A percentile compares a stretch with the other conserved stretches of the same genome.
phyloP scores from a whole-genome alignment of 2,797 vertebrate genomes.

The Triplophysa bombifrons region DNA sequence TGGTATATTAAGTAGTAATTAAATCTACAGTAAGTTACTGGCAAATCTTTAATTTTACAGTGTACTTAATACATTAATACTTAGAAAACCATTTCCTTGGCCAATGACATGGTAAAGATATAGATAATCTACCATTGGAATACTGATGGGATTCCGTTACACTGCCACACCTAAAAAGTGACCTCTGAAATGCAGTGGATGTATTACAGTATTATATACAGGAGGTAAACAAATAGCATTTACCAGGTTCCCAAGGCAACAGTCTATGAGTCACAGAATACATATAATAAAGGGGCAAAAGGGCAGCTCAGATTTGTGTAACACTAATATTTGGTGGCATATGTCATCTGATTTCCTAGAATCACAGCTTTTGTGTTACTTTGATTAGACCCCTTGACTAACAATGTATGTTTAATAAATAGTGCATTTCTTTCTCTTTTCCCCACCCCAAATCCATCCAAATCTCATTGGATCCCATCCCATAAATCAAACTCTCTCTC shows the following conservation, averaged over 20 bases:
- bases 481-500: no score
- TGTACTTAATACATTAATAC: no score
- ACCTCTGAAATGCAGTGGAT: not conserved
- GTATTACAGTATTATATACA: slow-evolving; percentile 19
- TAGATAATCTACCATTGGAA: not conserved
- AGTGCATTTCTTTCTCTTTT: no score
- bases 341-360: not conserved
- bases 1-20: no score
- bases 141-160: not conserved
- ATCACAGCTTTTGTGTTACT: no score
- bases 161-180: not conserved
- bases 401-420: not conserved
- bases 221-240: slow-evolving; percentile 1
- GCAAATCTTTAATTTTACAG: no score
- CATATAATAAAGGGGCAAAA: not conserved
- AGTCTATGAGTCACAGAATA: slow-evolving; percentile 1
- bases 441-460: no score
- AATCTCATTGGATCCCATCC: no score
- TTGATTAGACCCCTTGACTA: not conserved
- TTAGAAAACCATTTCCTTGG: not conserved
- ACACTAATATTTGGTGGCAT: not conserved
- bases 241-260: not conserved
- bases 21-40: no score
- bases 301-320: not conserved
- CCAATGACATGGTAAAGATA: not conserved